A percentile compares a stretch with the other conserved stretches of the same genome.
phyloP scores from a whole-genome alignment of 2,888 invertebrate genomes.

The Phymatocera aterrima region DNA sequence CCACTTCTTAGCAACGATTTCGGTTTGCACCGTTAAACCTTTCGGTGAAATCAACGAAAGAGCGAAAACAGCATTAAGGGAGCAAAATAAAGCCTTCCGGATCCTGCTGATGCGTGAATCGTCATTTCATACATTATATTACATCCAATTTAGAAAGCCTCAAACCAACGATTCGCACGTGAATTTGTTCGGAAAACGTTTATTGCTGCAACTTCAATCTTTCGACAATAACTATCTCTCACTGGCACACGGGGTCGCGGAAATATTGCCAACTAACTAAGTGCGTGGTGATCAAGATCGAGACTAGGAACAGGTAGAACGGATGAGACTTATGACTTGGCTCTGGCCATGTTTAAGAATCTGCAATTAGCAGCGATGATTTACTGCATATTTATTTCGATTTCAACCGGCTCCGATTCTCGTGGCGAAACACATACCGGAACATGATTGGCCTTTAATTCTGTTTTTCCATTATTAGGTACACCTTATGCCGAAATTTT shows the following conservation, averaged over 20 bases:
- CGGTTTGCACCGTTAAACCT: constrained; percentile 2
- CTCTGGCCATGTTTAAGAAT: constrained; percentile 69
- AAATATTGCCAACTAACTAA: too few species aligned
- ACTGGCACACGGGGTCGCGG: background rate
- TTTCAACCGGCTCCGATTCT: constrained; percentile 62
- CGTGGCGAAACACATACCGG: constrained; percentile 48
- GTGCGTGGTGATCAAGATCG: too few species aligned
- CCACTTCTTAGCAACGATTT: background rate
- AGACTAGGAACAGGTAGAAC: constrained; percentile 25
- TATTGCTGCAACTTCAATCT: too few species aligned
- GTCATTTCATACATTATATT: too few species aligned
- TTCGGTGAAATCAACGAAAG: background rate
- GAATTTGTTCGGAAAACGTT: too few species aligned
- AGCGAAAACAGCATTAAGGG: background rate
- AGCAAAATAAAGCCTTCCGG: too few species aligned
- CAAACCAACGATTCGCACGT: too few species aligned
- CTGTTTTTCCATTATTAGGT: background rate
- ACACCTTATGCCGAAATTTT: background rate
- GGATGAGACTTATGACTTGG: constrained; percentile 52
- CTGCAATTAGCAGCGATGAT: constrained; percentile 71
- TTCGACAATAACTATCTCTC: too few species aligned
- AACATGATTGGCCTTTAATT: constrained; percentile 51
- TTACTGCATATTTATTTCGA: constrained; percentile 65
- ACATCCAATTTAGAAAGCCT: too few species aligned
- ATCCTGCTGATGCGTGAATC: too few species aligned